These are phyloP conservation scores for Drosophila pruinosa DNA, from an alignment of 1,140 invertebrate species.

Conservation along the genomic window DNA sequence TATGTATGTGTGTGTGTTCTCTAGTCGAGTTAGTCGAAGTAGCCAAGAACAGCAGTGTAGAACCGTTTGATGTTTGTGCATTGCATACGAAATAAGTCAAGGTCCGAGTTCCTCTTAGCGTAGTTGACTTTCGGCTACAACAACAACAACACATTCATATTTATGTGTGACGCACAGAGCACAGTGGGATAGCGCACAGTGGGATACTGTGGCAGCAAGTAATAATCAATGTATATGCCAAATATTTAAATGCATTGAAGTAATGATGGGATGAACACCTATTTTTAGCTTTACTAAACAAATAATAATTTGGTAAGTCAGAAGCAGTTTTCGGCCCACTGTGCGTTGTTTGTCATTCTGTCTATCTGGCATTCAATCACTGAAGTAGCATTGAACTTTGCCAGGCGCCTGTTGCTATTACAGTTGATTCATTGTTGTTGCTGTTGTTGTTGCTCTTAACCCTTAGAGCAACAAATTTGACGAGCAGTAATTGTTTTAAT, in stretches of 20 bases:
- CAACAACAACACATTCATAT: slow-evolving; percentile 20
- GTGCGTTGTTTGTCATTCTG: neutral
- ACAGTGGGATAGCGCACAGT: slow-evolving; percentile 17
- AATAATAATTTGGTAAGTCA: no score
- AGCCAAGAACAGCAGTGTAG: slow-evolving; percentile 29
- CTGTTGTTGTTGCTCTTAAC: neutral
- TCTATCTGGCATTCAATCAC: slow-evolving; percentile 15
- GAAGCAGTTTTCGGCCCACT: neutral
- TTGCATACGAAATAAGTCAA: slow-evolving; percentile 75
- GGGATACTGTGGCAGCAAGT: neutral
- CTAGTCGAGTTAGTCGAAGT: neutral
- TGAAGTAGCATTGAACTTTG: slow-evolving; percentile 65
- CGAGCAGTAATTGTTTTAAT: neutral
- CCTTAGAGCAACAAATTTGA: neutral
- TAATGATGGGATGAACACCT: no score
- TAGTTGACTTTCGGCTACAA: slow-evolving; percentile 13
- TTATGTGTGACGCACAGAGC: slow-evolving; percentile 25
- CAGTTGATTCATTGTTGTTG: neutral
- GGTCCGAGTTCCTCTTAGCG: slow-evolving; percentile 36
- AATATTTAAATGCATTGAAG: no score
- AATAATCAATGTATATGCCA: neutral
- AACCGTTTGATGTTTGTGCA: slow-evolving; percentile 49
- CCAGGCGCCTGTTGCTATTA: slow-evolving; percentile 28
- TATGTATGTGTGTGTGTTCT: neutral
- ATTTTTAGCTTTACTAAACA: no score